Percentiles rank a stretch among this genome's conserved stretches.
Evolutionary conservation across 2,888 invertebrate genomes (phyloP).

Genomic region (Tenodera sinensis): DNA sequence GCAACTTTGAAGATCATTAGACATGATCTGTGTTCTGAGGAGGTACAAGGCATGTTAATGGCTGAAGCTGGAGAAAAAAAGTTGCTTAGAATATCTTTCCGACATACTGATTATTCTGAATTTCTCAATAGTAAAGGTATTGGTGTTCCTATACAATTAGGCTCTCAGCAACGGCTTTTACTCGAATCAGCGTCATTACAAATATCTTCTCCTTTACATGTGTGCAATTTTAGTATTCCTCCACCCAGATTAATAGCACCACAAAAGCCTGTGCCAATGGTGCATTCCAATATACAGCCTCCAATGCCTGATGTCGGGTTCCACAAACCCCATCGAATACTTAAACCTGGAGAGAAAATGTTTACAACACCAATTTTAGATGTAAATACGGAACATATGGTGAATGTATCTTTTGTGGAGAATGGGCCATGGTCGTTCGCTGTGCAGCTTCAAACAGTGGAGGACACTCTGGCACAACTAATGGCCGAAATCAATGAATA

Average conservation of each 20-base stretch:
- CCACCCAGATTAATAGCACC: conserved; percentile 9
- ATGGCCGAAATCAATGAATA: conserved; percentile 68
- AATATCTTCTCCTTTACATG: conserved; percentile 11
- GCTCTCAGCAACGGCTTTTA: conserved; percentile 25
- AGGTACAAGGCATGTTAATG: conserved; percentile 41
- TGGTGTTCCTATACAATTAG: conserved; percentile 35
- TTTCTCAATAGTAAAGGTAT: conserved; percentile 36
- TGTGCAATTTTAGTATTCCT: conserved; percentile 5
- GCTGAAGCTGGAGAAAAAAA: conserved; percentile 28
- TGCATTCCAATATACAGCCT: neutral
- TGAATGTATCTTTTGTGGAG: conserved; percentile 71
- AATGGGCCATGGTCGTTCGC: conserved; percentile 78
- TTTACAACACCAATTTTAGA: conserved; percentile 46
- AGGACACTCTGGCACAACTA: conserved; percentile 59
- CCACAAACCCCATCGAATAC: conserved; percentile 16
- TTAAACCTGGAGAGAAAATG: conserved; percentile 35
- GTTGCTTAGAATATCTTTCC: conserved; percentile 37
- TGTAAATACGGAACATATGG: conserved; percentile 59
- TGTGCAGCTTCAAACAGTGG: conserved; percentile 63
- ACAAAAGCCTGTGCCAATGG: conserved; percentile 29
- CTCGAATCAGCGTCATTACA: too few relatives aligned
- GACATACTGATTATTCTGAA: conserved; percentile 37
- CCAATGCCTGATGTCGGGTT: too few relatives aligned
- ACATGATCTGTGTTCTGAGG: conserved; percentile 45
- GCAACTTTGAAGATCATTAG: conserved; percentile 46